Base-by-base conservation (phyloP, 2,888 invertebrate species). In the Agrilus mali region DNA sequence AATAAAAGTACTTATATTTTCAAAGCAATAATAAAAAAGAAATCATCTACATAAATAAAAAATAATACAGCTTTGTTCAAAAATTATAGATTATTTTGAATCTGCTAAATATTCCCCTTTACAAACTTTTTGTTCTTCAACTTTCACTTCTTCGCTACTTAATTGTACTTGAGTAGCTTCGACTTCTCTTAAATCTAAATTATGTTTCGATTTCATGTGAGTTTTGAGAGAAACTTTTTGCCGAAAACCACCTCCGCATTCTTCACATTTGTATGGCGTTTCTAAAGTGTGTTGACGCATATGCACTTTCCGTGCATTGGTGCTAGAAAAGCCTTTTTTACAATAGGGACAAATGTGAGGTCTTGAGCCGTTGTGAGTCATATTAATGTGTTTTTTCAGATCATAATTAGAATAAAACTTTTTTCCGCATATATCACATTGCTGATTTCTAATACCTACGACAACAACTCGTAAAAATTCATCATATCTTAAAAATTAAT, bases 231-330 rank as follows among this genome's bases (percentile, higher is more conserved):
- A 48, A 38, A 48, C 46, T 38, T 46, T 48, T 16, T 48, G 48
- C 36, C 44, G 41, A 38, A 48, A 48, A 8, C 42, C 42, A 6
- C 22, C 20, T 4, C 33, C 12, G 36, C 48, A 48, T n/a, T 46
- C 33, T 17, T 40, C 40, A 40, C 48, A 48, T 2, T 13, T 17
- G 16, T 46, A 48, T 1, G 48, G 48, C 13, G 46, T 46, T 36
- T 48, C 48, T 4, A 35, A 16, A n/a, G 42, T 48, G 20, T 48
- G 48, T n/a, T 44, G 46, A n/a, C 48, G 34, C 27, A 46, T 41
- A 27, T 48, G 48, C 2, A 40, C 44, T 40, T 48, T 48, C 38
- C 35, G 27, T 6, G 48, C 48, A 17, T 48, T 46, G 3, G 42
- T 35, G 36, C 46, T 46, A 5, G 40, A 46, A 38, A 48, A 48